Evolutionary conservation across 2,797 vertebrate species (phyloP).

Genomic region (Notamacropus eugenii): DNA sequence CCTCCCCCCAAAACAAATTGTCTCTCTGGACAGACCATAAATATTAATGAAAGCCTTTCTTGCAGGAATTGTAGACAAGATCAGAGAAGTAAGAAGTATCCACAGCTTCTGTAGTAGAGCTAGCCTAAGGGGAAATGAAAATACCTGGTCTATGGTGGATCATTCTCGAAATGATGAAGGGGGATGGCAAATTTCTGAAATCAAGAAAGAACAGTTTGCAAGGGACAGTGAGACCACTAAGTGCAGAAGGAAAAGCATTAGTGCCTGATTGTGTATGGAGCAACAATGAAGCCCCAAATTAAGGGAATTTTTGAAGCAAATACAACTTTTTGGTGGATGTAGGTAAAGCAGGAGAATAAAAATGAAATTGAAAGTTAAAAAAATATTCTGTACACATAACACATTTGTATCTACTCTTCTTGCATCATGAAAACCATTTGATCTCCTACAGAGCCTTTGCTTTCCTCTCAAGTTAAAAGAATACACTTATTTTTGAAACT

Average conservation of each 20-base stretch:
- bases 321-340: no score
- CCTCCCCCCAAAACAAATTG: conserved; percentile 83
- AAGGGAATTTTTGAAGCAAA: no score
- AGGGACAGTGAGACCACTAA: conserved; percentile 28
- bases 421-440: neutral
- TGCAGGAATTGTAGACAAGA: conserved; percentile 88
- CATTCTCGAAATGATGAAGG: conserved; percentile 38
- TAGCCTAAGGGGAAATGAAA: conserved; percentile 79
- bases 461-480: conserved; percentile 27
- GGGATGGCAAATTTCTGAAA: conserved; percentile 56
- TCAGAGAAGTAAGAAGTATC: conserved; percentile 86
- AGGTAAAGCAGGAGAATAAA: no score
- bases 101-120: conserved; percentile 80
- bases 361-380: neutral
- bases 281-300: conserved; percentile 26
- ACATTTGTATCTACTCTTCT: neutral
- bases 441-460: neutral
- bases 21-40: conserved; percentile 88
- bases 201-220: conserved; percentile 51
- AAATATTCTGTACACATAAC: neutral
- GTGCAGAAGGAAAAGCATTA: neutral
- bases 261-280: neutral
- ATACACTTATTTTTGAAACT: neutral
- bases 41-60: conserved; percentile 90
- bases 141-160: conserved; percentile 53